phyloP scores from a whole-genome alignment of 1,140 invertebrate genomes.

The Tribolium castaneum region DNA sequence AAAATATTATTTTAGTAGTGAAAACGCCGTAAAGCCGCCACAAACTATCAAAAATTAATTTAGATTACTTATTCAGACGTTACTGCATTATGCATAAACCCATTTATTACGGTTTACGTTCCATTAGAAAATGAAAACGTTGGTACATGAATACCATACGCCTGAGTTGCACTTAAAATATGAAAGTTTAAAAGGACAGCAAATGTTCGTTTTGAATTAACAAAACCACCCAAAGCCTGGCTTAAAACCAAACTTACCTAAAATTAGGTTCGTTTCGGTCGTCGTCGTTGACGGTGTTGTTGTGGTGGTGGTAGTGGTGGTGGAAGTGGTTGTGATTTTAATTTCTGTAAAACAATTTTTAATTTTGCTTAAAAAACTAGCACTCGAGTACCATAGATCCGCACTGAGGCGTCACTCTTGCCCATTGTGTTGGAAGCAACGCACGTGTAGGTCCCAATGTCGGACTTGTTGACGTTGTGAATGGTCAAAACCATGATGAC shows the following conservation, averaged over 20 bases:
- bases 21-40: not conserved
- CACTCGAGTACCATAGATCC: constrained; percentile 71
- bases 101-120: not conserved
- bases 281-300: constrained; percentile 66
- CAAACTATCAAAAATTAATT: not conserved
- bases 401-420: constrained; percentile 73
- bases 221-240: not conserved
- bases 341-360: constrained; percentile 66
- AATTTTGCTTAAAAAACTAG: not conserved
- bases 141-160: not conserved
- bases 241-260: constrained; percentile 28
- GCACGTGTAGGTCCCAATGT: constrained; percentile 80
- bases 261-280: constrained; percentile 46
- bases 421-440: constrained; percentile 79
- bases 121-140: not conserved
- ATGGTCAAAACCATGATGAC: constrained; percentile 76
- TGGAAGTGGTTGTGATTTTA: constrained; percentile 68
- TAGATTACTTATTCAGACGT: not conserved
- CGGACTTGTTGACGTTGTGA: constrained; percentile 70
- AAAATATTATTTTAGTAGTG: too few species aligned
- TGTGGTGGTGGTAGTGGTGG: constrained; percentile 67
- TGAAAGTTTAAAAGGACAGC: not conserved
- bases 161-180: not conserved
- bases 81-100: not conserved
- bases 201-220: not conserved